Percentiles rank a stretch among this genome's conserved stretches.
phyloP scores from a whole-genome alignment of 1,140 invertebrate genomes.

The Hermetia illucens region DNA sequence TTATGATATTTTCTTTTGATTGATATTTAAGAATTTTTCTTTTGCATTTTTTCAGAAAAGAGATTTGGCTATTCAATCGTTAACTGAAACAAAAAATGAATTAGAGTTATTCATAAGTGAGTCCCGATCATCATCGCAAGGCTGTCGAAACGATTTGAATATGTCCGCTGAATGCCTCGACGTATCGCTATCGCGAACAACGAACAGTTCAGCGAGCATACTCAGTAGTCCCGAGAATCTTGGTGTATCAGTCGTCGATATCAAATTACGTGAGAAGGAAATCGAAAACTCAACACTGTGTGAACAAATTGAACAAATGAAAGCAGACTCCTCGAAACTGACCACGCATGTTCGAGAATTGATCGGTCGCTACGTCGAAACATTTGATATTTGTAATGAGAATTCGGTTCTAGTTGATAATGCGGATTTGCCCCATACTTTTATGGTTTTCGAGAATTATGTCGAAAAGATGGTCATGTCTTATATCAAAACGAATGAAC shows the following conservation, averaged over 20 bases:
- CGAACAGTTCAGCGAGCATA: slow-evolving; percentile 8
- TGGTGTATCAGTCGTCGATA: slow-evolving; percentile 19
- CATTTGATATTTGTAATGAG: slow-evolving; percentile 7
- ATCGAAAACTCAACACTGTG: slow-evolving; percentile 16
- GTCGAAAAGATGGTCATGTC: slow-evolving; percentile 4
- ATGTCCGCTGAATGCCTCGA: slow-evolving; percentile 17
- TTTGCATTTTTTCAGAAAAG: slow-evolving; percentile 11
- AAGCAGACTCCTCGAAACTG: slow-evolving; percentile 6
- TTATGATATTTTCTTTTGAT: no score
- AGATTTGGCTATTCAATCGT: slow-evolving; percentile 5
- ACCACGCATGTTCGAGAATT: slow-evolving; percentile 5
- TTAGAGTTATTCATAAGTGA: slow-evolving; percentile 18
- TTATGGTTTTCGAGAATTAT: slow-evolving; percentile 7
- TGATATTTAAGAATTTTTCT: no score
- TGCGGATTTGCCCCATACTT: slow-evolving; percentile 1
- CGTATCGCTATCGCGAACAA: slow-evolving; percentile 10
- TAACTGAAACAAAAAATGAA: slow-evolving; percentile 16
- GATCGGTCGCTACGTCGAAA: slow-evolving; percentile 3
- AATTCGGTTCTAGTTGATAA: neutral
- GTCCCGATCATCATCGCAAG: slow-evolving; percentile 13
- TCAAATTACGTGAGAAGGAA: slow-evolving; percentile 23
- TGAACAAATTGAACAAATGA: slow-evolving; percentile 7
- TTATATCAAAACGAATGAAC: slow-evolving; percentile 6
- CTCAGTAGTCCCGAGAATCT: slow-evolving; percentile 21
- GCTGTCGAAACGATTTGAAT: slow-evolving; percentile 13